Percentiles rank a stretch among this genome's conserved stretches.
These are phyloP conservation scores for Micrasema minimum DNA, from an alignment of 1,140 invertebrate genomes.

Conservation along the genomic window DNA sequence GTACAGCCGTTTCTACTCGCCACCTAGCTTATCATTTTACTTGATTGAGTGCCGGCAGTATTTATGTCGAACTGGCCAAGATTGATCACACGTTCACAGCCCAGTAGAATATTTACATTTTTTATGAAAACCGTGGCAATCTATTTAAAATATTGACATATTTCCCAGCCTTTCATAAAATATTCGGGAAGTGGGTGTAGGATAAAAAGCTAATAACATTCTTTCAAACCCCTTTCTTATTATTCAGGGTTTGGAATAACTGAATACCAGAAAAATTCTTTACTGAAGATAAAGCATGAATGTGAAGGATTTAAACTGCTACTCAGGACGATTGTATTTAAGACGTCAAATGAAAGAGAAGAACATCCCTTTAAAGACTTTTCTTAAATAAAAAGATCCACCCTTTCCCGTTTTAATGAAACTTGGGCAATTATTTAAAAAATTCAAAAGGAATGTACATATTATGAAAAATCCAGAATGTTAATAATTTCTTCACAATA, in stretches of 20 bases:
- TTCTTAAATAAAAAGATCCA: neutral
- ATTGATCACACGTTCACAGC: constrained; percentile 32
- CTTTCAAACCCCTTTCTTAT: constrained; percentile 27
- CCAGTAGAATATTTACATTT: constrained; percentile 35
- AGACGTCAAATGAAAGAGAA: neutral
- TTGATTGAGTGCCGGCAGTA: constrained; percentile 19
- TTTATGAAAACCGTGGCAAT: constrained; percentile 35
- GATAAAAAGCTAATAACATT: constrained; percentile 36
- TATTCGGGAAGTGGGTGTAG: constrained; percentile 25
- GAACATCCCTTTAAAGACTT: constrained; percentile 6
- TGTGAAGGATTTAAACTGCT: constrained; percentile 17
- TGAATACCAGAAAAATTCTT: constrained; percentile 3
- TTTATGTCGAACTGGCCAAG: constrained; percentile 32
- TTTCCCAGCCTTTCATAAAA: constrained; percentile 29
- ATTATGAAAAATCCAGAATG: too few species aligned
- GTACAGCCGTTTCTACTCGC: constrained; percentile 1
- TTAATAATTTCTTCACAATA: too few species aligned
- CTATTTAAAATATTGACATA: constrained; percentile 37
- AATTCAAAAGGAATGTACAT: too few species aligned
- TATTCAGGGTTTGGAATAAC: constrained; percentile 31
- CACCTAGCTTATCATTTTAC: neutral
- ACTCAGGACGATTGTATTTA: constrained; percentile 4
- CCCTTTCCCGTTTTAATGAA: too few species aligned
- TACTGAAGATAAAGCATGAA: constrained; percentile 24
- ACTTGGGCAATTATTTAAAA: too few species aligned